Base-by-base conservation (phyloP, 2,797 vertebrate genomes). In the Oryzias dopingdopingensis region DNA sequence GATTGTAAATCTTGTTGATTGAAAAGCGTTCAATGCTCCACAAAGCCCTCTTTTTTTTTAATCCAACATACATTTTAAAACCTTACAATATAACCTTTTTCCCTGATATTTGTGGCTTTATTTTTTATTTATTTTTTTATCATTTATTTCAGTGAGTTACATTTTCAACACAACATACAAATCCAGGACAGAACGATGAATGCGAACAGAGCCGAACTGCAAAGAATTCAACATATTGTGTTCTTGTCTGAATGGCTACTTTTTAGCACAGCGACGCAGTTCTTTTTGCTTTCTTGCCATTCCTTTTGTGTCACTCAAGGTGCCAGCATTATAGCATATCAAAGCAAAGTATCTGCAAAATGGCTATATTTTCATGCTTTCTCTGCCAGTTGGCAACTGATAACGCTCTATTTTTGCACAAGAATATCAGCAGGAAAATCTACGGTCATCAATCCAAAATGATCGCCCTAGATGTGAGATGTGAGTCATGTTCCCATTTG, bases 121-220 rank as follows among this genome's bases (percentile, higher is more conserved):
- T 42, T 12, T 47, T 14, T 60, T 44, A 1, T 42, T 16, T 4
- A 15, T 43, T 42, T n/a, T 22, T 53, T 42, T 52, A 10, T 45
- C 7, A 18, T 4, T 0, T 18, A 5, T 4, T 51, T 26, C 15
- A 22, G 50, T 69, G 22, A 50, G 43, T 62, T 8, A 29, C 16
- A 54, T 45, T 55, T 49, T 56, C 52, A 72, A 49, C 32, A 62
- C 59, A 70, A 14, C 59, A 13, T 52, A 55, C 8, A 41, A 44
- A 41, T 16, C 46, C 16, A 59, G 32, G 42, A 65, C 42, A 54
- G 17, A 13, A 4, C 1, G 40, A 46, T 4, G 5, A 52, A 49
- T 62, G 4, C 49, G 40, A 49, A 59, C 14, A 49, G 13, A 64
- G 54, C n/a, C 16, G 56, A 56, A 15, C 58, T 56, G 14, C 1